Base-by-base conservation (phyloP, 1,140 invertebrate species). In the Camponotus vicinus region DNA sequence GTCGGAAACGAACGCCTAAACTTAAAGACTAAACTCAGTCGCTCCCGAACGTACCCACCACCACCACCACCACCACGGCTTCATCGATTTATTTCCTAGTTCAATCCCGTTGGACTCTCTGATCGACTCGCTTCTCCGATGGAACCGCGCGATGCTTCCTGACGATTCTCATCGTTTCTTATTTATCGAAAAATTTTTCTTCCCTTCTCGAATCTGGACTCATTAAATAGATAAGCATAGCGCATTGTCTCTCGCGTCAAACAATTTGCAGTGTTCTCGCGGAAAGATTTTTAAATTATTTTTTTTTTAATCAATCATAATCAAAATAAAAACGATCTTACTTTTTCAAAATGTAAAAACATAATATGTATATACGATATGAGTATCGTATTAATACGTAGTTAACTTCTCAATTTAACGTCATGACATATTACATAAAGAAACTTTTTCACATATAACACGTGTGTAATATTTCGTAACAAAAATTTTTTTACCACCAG, bases 21-120 rank as follows among this genome's bases (percentile, higher is more conserved):
- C 77, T 89, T 89, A 86, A 88, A 89, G 82, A 86, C 83, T 89
- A 89, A 89, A 83, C 76, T 89, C 88, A 89, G 88, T 89, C 88
- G 61, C 71, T 83, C 83, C 88, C 91, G 70, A 77, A 85, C 86
- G 91, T 88, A 86, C 91, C 92, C 92, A 88, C 87, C 86, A 84
- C 85, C 86, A 90, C 73, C 86, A 88, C 69, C 87, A 82, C 70
- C 89, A 85, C 88, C 73, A 70, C 64, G 89, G 86, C 83, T 89
- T 86, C 87, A 70, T 90, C 76, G 84, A 89, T 82, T 89, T 57
- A 64, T 76, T 64, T 69, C 49, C 69, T 79, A 88, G 76, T 61
- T 88, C 85, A 86, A 70, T 77, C 70, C 88, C 66, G 57, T 57
- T 64, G 63, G 49, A 75, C 40, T 61, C 64, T 83, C 40, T 11